Conservation (phyloP, 2,888 invertebrate genomes). For the Orthosia gothica region DNA sequence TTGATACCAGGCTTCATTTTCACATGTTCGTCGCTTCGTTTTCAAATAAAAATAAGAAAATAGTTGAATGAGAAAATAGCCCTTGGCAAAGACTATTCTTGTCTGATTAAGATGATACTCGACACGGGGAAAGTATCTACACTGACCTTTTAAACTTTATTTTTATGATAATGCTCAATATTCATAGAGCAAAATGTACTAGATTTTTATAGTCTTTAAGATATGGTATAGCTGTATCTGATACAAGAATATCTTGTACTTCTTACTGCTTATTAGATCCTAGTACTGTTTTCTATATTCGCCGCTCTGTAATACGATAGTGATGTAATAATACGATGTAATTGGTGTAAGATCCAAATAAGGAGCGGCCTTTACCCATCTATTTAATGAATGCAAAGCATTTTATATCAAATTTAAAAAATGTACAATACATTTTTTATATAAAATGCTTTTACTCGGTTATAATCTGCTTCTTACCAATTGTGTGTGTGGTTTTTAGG, state of each 20-base stretch:
- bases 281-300: slow-evolving; percentile 20
- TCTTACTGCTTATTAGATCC: slow-evolving; percentile 49
- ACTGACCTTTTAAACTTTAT: slow-evolving; percentile 1
- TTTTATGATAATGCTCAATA: neutral
- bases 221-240: slow-evolving; percentile 33
- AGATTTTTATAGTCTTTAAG: slow-evolving; percentile 13
- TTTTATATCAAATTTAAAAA: no score
- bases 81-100: slow-evolving; percentile 6
- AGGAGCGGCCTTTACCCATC: no score
- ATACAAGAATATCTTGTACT: slow-evolving; percentile 47
- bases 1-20: neutral
- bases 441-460: no score
- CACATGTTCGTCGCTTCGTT: neutral
- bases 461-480: neutral
- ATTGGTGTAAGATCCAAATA: no score
- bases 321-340: no score
- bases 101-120: slow-evolving; percentile 8
- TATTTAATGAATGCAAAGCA: no score
- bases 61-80: slow-evolving; percentile 12
- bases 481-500: neutral
- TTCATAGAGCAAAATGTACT: slow-evolving; percentile 10
- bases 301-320: neutral
- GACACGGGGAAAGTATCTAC: slow-evolving; percentile 2
- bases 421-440: no score
- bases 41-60: neutral